These are phyloP conservation scores for Diabrotica balteata DNA, from an alignment of 2,888 invertebrate species.

Conservation along the genomic window DNA sequence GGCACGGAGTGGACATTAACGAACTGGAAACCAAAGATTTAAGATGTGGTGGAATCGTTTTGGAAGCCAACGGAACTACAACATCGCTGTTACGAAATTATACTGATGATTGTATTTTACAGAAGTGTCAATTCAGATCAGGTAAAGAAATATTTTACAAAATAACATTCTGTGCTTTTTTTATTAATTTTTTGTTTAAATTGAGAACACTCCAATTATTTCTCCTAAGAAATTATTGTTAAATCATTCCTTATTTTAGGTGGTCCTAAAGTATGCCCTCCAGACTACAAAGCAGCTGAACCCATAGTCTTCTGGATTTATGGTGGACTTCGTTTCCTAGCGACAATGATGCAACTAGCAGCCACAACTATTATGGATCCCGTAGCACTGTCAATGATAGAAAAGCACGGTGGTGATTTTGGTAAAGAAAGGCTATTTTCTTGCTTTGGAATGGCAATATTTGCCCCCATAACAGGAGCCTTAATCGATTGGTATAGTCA, in stretches of 20 bases:
- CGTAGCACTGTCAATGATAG: slow-evolving; percentile 84
- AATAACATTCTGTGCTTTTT: too few species aligned
- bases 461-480: slow-evolving; percentile 80
- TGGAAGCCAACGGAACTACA: slow-evolving; percentile 71
- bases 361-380: slow-evolving; percentile 91
- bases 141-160: background rate
- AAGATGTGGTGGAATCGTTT: slow-evolving; percentile 76
- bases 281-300: slow-evolving; percentile 79
- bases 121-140: slow-evolving; percentile 76
- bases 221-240: too few species aligned
- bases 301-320: slow-evolving; percentile 84
- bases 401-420: slow-evolving; percentile 82
- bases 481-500: slow-evolving; percentile 76
- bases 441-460: slow-evolving; percentile 83
- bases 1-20: slow-evolving; percentile 75
- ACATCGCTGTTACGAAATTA: slow-evolving; percentile 66
- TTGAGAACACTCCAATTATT: too few species aligned
- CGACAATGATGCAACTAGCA: slow-evolving; percentile 81
- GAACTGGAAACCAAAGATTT: slow-evolving; percentile 77
- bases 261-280: slow-evolving; percentile 80
- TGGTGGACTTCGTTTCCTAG: slow-evolving; percentile 79
- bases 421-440: slow-evolving; percentile 82
- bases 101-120: slow-evolving; percentile 77
- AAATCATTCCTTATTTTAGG: slow-evolving; percentile 54
- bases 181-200: too few species aligned